Evolutionary conservation across 1,140 invertebrate species (phyloP).

Genomic region (Heliconius congener): DNA sequence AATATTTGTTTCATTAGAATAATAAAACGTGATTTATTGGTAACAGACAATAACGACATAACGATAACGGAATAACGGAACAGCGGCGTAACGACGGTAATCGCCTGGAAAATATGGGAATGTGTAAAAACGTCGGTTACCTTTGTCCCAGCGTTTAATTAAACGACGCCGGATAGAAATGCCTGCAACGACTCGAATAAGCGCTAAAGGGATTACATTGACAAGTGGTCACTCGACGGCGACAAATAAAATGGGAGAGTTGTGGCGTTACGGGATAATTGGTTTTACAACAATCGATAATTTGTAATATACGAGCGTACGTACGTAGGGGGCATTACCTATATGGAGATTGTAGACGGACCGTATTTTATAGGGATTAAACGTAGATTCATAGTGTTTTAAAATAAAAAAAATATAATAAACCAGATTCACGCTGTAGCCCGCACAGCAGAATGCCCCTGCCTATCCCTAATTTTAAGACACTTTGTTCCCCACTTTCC

Average conservation of each 20-base stretch:
- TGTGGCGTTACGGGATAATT: slow-evolving; percentile 19
- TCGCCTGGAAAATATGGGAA: slow-evolving; percentile 28
- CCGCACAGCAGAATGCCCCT: too few species aligned
- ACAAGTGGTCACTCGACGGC: slow-evolving; percentile 15
- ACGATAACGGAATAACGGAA: slow-evolving; percentile 12
- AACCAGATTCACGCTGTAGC: too few species aligned
- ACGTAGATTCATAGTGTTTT: too few species aligned
- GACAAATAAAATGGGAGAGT: slow-evolving; percentile 13
- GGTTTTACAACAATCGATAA: slow-evolving; percentile 13
- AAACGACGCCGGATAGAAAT: slow-evolving; percentile 22
- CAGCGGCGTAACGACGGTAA: slow-evolving; percentile 6
- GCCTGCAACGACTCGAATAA: slow-evolving; percentile 7
- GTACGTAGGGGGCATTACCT: too few species aligned
- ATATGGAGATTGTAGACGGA: too few species aligned
- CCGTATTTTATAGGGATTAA: too few species aligned
- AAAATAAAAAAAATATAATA: too few species aligned
- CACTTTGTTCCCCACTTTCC: too few species aligned
- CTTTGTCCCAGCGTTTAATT: slow-evolving; percentile 26
- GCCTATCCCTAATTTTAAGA: too few species aligned
- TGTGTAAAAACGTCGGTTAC: slow-evolving; percentile 16
- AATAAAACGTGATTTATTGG: slow-evolving; percentile 8
- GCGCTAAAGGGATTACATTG: slow-evolving; percentile 25
- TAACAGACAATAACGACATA: slow-evolving; percentile 19
- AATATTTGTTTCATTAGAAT: slow-evolving; percentile 18
- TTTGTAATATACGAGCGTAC: too few species aligned